Base-by-base conservation (phyloP, 2,888 invertebrate species). In the Pandemis heparana region DNA sequence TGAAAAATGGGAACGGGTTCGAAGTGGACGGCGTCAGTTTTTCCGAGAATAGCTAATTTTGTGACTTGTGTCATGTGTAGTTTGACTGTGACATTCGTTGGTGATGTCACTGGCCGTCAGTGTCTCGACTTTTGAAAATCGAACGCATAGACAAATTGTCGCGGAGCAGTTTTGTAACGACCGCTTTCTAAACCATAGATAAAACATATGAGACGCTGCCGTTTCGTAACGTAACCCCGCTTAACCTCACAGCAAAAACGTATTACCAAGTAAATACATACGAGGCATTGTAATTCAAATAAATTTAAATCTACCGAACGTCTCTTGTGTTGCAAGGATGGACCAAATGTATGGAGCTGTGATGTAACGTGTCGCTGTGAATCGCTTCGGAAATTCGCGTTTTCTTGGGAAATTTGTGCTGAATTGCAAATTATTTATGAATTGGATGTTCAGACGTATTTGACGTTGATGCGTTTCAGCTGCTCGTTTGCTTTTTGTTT, bases 251-350 rank as follows among this genome's bases (percentile, higher is more conserved):
- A 83, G 87, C 87, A 88, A 89, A 87, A 88, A 86, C 80, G 82
- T 82, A 90, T 91, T 91, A 89, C 88, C 91, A 89, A 90, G 89
- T 91, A 91, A 91, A 92, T 89, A 89, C 88, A 80, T 83, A 82
- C 83, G 79, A 60, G 80, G 83, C 88, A 89, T 92, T 92, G 92
- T 92, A 83, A 92, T 92, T 92, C 89, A 91, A 92, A 92, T 92
- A 90, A 88, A 92, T 92, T 92, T 88, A 92, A 92, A 92, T 82
- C 82, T 80, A 81, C n/a, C 80, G 79, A 75, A 76, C 64, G 66
- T 60, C 62, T 75, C 51, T 77, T 77, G 68, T 87, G 90, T 85
- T 84, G 89, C 89, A 89, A 90, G 83, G 82, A 80, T 81, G 80
- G 78, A 79, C 84, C 77, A 83, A 80, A 83, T 82, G 77, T 79